Conservation (phyloP, 1,140 invertebrate species). For the Trichonephila inaurata region DNA sequence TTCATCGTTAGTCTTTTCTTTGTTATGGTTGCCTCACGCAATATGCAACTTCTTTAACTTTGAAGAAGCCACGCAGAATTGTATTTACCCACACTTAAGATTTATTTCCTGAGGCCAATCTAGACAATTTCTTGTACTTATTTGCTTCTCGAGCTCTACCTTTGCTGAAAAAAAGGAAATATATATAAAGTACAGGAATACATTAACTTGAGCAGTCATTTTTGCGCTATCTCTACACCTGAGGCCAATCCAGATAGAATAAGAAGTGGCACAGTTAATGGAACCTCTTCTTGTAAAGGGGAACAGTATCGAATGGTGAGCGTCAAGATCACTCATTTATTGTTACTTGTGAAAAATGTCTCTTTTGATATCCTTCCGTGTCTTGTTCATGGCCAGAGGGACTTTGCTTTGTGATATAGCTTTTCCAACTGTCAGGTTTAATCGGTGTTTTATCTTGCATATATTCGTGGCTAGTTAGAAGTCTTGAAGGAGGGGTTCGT, state of each 20-base stretch:
- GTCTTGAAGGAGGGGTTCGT: not conserved
- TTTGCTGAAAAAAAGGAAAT: conserved; percentile 35
- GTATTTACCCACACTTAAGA: conserved; percentile 40
- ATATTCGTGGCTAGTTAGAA: conserved; percentile 50
- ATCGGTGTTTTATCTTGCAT: conserved; percentile 69
- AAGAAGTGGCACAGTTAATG: conserved; percentile 50
- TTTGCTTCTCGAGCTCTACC: not conserved
- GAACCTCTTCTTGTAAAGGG: conserved; percentile 1
- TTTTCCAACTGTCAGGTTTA: conserved; percentile 63
- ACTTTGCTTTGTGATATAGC: conserved; percentile 51
- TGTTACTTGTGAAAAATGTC: conserved; percentile 70
- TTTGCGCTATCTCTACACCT: conserved; percentile 51
- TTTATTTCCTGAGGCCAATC: conserved; percentile 34
- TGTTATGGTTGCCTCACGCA: not conserved
- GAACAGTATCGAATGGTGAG: conserved; percentile 55
- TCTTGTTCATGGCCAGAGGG: conserved; percentile 33
- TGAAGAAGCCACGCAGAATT: not conserved
- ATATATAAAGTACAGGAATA: conserved; percentile 16
- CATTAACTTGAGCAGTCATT: conserved; percentile 68
- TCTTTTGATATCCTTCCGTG: conserved; percentile 51
- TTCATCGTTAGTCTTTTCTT: conserved; percentile 18
- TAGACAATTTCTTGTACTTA: not conserved
- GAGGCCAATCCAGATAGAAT: conserved; percentile 61
- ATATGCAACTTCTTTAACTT: not conserved
- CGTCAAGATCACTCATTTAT: conserved; percentile 66